Evolutionary conservation across 2,888 invertebrate species (phyloP).

Genomic region (Trachelus iudaicus): DNA sequence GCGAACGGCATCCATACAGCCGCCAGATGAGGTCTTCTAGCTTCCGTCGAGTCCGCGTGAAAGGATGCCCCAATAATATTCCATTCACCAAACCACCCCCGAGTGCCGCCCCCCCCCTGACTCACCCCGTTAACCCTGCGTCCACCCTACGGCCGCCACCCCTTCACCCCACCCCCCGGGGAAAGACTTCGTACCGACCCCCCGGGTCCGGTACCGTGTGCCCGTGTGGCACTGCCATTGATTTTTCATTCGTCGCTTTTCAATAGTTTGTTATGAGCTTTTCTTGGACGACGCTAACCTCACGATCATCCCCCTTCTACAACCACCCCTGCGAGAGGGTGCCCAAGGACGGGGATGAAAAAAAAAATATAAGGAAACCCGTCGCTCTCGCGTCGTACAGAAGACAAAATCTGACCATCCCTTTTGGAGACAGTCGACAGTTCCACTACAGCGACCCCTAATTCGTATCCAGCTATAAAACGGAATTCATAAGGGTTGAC

Average conservation of each 20-base stretch:
- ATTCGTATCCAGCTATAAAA: not conserved
- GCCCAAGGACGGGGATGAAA: not conserved
- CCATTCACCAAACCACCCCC: slow-evolving; percentile 61
- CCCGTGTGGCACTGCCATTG: slow-evolving; percentile 51
- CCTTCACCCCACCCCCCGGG: slow-evolving; percentile 10
- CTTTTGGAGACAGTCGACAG: not conserved
- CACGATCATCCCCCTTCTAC: slow-evolving; percentile 5
- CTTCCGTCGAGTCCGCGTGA: slow-evolving; percentile 66
- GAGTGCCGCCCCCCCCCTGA: slow-evolving; percentile 24
- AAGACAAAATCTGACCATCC: not conserved
- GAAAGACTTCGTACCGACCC: slow-evolving; percentile 4
- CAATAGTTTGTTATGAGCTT: slow-evolving; percentile 66
- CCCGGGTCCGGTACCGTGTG: slow-evolving; percentile 45
- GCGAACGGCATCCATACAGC: slow-evolving; percentile 61
- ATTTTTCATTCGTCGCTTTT: slow-evolving; percentile 65
- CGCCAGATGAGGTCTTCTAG: slow-evolving; percentile 65
- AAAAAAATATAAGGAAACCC: not conserved
- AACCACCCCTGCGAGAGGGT: not conserved
- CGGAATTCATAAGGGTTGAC: not conserved
- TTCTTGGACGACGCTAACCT: slow-evolving; percentile 56
- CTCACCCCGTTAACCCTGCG: slow-evolving; percentile 21
- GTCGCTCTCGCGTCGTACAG: not conserved
- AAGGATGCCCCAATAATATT: slow-evolving; percentile 67
- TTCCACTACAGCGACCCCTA: not conserved
- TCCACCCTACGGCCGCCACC: slow-evolving; percentile 23